A percentile compares a stretch with the other conserved stretches of the same genome.
phyloP scores from a whole-genome alignment of 1,140 invertebrate species.

The Panonychus citri region DNA sequence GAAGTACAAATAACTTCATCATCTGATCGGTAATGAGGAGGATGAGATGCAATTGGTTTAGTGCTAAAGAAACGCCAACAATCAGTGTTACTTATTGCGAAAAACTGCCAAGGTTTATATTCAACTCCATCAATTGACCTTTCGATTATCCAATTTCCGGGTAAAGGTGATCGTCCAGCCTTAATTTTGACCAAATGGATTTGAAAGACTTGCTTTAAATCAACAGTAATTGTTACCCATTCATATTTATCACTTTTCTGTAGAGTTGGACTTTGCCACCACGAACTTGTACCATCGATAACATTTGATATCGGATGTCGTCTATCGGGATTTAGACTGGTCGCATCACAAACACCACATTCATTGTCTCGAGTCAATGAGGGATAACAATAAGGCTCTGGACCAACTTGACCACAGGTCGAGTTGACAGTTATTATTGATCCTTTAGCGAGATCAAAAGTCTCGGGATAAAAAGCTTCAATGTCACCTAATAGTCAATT shows the following conservation, averaged over 20 bases:
- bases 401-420: slow-evolving; percentile 55
- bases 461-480: slow-evolving; percentile 42
- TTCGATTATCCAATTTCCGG: slow-evolving; percentile 88
- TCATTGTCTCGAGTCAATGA: slow-evolving; percentile 20
- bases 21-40: slow-evolving; percentile 61
- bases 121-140: slow-evolving; percentile 81
- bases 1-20: slow-evolving; percentile 83
- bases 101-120: slow-evolving; percentile 92
- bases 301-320: slow-evolving; percentile 58
- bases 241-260: slow-evolving; percentile 54
- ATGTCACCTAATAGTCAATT: neutral
- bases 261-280: slow-evolving; percentile 88
- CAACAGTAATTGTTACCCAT: slow-evolving; percentile 66
- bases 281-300: slow-evolving; percentile 51
- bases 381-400: slow-evolving; percentile 57
- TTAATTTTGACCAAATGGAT: slow-evolving; percentile 92
- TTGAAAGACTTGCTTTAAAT: slow-evolving; percentile 90
- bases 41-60: slow-evolving; percentile 34
- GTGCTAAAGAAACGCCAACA: slow-evolving; percentile 60
- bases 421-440: slow-evolving; percentile 59
- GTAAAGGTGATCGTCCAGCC: slow-evolving; percentile 91
- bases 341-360: slow-evolving; percentile 31
- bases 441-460: slow-evolving; percentile 64
- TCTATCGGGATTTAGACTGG: slow-evolving; percentile 39
- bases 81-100: slow-evolving; percentile 69